These are phyloP conservation scores for Spinus olivaceus DNA, from an alignment of 2,797 vertebrate genomes.

Conservation along the genomic window DNA sequence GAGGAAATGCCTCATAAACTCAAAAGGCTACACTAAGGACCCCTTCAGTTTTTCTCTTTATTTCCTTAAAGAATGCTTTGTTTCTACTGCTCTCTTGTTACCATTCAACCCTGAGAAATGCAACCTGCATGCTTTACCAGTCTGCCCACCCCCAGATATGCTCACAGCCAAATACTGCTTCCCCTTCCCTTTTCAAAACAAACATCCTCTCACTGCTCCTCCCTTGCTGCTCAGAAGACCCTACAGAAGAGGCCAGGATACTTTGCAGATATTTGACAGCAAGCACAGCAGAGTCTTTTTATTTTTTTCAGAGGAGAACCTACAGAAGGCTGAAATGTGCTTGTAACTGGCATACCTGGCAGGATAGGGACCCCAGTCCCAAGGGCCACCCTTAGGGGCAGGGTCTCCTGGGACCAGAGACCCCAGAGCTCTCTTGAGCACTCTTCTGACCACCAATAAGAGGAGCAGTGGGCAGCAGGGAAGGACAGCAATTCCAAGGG, in stretches of 20 bases:
- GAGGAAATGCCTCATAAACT: conserved; percentile 46
- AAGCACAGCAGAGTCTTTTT: background rate
- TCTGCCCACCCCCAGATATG: background rate
- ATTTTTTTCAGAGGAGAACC: background rate
- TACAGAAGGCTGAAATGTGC: background rate
- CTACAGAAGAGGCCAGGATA: background rate
- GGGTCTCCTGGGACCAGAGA: background rate
- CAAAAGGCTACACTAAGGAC: conserved; percentile 14
- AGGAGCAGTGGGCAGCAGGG: background rate
- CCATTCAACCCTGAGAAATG: conserved; percentile 14
- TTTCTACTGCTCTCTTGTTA: conserved; percentile 35
- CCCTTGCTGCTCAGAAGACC: background rate
- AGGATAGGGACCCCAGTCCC: accelerated
- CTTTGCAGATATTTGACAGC: background rate
- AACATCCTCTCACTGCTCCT: background rate
- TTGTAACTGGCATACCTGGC: background rate
- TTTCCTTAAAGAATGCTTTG: conserved; percentile 35
- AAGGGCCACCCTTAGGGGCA: background rate
- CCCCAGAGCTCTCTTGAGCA: background rate
- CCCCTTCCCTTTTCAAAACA: conserved; percentile 1
- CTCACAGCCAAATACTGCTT: conserved; percentile 11
- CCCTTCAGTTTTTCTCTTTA: conserved; percentile 16
- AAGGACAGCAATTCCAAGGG: background rate
- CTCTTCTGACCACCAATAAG: background rate
- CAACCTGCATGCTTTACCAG: background rate